Evolutionary conservation across 2,797 vertebrate species (phyloP).

Genomic region (Falco peregrinus): DNA sequence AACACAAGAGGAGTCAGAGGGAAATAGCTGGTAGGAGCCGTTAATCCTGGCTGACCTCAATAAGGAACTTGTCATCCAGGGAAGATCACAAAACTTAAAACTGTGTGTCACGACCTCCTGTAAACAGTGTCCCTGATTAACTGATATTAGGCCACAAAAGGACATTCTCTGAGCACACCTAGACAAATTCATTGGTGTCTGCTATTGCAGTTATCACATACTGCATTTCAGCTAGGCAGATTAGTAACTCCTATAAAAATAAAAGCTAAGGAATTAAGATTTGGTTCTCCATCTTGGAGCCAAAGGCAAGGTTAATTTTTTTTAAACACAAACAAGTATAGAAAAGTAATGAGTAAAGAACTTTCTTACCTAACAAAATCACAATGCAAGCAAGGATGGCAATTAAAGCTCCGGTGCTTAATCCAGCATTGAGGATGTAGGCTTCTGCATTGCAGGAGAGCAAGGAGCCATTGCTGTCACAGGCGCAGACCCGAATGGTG

Average conservation of each 20-base stretch:
- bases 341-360: fast-evolving
- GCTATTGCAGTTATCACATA: not conserved
- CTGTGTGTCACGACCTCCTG: not conserved
- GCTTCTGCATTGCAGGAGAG: slow-evolving; percentile 93
- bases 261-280: not conserved
- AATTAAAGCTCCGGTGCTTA: slow-evolving; percentile 94
- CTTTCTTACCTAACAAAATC: slow-evolving; percentile 88
- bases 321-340: not conserved
- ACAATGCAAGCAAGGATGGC: slow-evolving; percentile 97
- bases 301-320: not conserved
- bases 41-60: slow-evolving; percentile 32
- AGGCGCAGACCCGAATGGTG: slow-evolving; percentile 91
- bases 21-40: not conserved
- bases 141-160: not conserved
- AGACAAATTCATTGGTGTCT: not conserved
- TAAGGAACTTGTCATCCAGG: slow-evolving; percentile 14
- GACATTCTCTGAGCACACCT: not conserved
- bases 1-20: not conserved
- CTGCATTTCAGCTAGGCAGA: not conserved
- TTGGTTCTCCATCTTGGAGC: not conserved
- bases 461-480: slow-evolving; percentile 84
- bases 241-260: not conserved
- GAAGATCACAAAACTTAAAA: slow-evolving; percentile 6
- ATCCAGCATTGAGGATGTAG: slow-evolving; percentile 87
- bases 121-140: not conserved